Conservation (phyloP, 2,113 vertebrate genomes). For the Albula glossodonta region DNA sequence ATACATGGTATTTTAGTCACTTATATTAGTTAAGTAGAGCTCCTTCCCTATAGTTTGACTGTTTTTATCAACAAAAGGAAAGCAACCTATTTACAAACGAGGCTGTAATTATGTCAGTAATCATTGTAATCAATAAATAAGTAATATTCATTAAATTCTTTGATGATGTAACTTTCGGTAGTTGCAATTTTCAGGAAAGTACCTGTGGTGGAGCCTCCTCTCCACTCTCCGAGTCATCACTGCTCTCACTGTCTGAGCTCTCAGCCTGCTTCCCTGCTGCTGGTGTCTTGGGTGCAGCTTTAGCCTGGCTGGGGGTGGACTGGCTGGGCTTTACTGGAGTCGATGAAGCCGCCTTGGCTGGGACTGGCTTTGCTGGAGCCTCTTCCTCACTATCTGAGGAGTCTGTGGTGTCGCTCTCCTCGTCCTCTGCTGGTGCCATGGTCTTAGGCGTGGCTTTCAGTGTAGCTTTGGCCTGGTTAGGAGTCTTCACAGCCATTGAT, state of each 20-base stretch:
- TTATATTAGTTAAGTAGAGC: too few relatives aligned
- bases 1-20: too few relatives aligned
- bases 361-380: neutral
- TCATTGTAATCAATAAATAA: too few relatives aligned
- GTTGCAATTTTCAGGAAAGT: too few relatives aligned
- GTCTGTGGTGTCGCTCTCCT: neutral
- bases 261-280: neutral
- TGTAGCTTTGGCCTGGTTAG: neutral
- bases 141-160: too few relatives aligned
- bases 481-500: neutral
- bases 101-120: too few relatives aligned
- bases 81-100: too few relatives aligned
- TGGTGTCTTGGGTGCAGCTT: neutral
- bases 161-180: too few relatives aligned
- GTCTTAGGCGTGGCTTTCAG: neutral
- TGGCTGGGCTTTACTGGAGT: neutral
- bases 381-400: constrained; percentile 6
- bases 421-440: neutral
- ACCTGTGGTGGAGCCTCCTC: too few relatives aligned
- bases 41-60: too few relatives aligned
- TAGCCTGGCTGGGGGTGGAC: neutral
- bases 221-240: constrained; percentile 12
- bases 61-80: too few relatives aligned
- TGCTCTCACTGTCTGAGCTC: constrained; percentile 1
- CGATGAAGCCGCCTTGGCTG: too few relatives aligned